Evolutionary conservation across 2,113 vertebrate species (phyloP).

Genomic region (Dromaius novaehollandiae): DNA sequence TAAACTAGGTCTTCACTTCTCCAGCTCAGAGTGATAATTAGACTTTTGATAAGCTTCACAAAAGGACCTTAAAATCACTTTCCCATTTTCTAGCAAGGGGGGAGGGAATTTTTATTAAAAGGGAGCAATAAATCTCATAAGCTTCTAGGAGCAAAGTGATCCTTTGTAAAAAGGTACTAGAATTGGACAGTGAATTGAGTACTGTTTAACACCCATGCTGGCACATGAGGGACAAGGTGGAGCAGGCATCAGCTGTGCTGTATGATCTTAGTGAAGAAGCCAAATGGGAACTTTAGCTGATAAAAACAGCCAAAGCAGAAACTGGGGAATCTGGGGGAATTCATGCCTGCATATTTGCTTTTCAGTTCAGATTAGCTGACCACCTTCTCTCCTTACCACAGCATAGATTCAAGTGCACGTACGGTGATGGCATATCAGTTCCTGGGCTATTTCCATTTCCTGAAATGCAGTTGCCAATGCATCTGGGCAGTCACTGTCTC

Average conservation of each 20-base stretch:
- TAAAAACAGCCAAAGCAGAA: background rate
- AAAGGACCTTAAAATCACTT: background rate
- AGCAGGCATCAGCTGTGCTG: background rate
- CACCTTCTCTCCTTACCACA: background rate
- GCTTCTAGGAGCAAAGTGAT: background rate
- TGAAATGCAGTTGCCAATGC: background rate
- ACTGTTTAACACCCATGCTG: rapidly evolving
- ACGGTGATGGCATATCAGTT: background rate
- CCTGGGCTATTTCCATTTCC: background rate
- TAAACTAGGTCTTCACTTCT: background rate
- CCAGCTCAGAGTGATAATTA: background rate
- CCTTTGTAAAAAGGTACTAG: background rate
- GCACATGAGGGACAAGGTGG: rapidly evolving
- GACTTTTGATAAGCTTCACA: background rate
- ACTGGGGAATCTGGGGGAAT: too few relatives aligned
- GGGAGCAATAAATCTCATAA: background rate
- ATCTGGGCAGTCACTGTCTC: background rate
- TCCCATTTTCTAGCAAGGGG: background rate
- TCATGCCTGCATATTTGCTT: too few relatives aligned
- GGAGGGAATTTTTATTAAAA: background rate
- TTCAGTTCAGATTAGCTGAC: too few relatives aligned
- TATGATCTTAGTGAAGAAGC: background rate
- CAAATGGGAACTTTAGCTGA: background rate
- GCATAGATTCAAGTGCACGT: background rate
- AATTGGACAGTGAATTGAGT: background rate